Conservation (phyloP, 2,797 vertebrate genomes). For the Amniataba percoides region DNA sequence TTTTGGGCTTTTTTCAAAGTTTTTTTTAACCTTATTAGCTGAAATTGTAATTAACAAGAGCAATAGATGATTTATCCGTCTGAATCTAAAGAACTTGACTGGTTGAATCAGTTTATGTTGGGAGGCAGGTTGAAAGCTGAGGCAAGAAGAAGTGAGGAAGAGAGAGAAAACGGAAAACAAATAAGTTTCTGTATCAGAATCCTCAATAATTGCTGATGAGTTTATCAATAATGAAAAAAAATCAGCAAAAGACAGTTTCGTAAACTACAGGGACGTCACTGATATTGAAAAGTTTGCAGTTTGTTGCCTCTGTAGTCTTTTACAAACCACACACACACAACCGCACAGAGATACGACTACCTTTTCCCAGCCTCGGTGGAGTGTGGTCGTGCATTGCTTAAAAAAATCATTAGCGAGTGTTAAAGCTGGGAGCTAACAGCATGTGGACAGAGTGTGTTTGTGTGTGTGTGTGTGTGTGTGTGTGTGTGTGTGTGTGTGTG, state of each 20-base stretch:
- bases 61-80: no score
- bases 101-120: neutral
- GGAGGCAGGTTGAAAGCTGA: neutral
- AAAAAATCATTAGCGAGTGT: slow-evolving; percentile 14
- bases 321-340: neutral
- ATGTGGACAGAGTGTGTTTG: slow-evolving; percentile 24
- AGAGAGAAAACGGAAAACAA: neutral
- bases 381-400: neutral
- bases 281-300: neutral
- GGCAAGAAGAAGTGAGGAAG: no score
- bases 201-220: no score
- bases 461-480: slow-evolving; percentile 39
- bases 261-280: neutral
- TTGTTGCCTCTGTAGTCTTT: neutral
- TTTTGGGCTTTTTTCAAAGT: neutral
- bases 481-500: slow-evolving; percentile 32
- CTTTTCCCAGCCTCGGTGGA: slow-evolving; percentile 10
- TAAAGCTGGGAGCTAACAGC: slow-evolving; percentile 14
- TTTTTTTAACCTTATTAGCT: no score
- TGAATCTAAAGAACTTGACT: neutral
- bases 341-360: slow-evolving; percentile 4
- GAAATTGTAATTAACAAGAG: no score
- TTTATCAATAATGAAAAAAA: neutral
- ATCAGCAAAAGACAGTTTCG: neutral
- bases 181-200: neutral